Base-by-base conservation (phyloP, 2,113 vertebrate species). In the Pygoscelis antarcticus region DNA sequence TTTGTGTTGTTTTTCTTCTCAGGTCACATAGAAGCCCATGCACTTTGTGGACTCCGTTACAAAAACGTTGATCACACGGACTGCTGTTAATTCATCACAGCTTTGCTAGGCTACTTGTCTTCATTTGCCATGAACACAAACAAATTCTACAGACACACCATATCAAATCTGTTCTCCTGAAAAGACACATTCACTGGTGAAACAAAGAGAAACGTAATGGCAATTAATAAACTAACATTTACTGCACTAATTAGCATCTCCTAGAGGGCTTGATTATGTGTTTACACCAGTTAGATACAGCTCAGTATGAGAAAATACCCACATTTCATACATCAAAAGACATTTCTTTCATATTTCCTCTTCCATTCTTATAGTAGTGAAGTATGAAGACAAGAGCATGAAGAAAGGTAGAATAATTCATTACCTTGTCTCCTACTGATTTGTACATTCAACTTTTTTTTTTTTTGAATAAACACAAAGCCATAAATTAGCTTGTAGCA, bases 401-500 rank as follows among this genome's bases (percentile, higher is more conserved):
- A 98, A 98, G 94, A 88, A 98, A 97, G 89, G 95, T 78, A 94
- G 96, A 98, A 98, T 98, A 97, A 98, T 98, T 98, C 97, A 98
- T 98, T 98, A 97, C 96, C 93, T 97, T 97, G 97, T 98, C 97
- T 98, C 98, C 97, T 93, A 97, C 98, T 97, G 98, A 95, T 98
- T 98, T 97, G 90, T 98, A 97, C 95, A 96, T 97, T 97, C 97
- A 98, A 96, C 95, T 57, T 77, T 97, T 98, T 94, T 96, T 94
- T 98, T 97, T 51, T 51, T 15, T 25, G 86, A 98, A 97, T 97
- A 98, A 98, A 97, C 96, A 98, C 83, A 81, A 96, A 98, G 96
- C 95, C 97, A 98, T 98, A 98, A 98, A 98, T 98, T 98, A 98
- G 97, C 97, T 98, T 96, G 97, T 97, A 98, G 98, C 98, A 98